A percentile compares a stretch with the other conserved stretches of the same genome.
These are phyloP conservation scores for Dicentrarchus labrax DNA, from an alignment of 2,113 vertebrate species.

Conservation along the genomic window DNA sequence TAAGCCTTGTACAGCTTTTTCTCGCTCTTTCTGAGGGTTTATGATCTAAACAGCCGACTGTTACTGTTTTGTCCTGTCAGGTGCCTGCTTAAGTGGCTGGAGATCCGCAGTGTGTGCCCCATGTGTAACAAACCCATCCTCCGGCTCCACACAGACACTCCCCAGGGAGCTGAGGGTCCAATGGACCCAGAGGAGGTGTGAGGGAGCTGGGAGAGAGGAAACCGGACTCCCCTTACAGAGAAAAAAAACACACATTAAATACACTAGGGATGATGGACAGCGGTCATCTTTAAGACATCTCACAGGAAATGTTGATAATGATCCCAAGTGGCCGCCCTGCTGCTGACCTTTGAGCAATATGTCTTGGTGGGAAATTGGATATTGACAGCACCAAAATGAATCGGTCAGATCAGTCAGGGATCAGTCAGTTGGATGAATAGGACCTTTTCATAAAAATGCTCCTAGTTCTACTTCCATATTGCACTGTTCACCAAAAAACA, in stretches of 20 bases:
- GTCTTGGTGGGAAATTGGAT: slow-evolving; percentile 55
- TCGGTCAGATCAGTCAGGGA: slow-evolving; percentile 53
- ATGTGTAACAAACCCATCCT: slow-evolving; percentile 90
- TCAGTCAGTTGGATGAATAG: slow-evolving; percentile 52
- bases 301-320: slow-evolving; percentile 68
- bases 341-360: slow-evolving; percentile 60
- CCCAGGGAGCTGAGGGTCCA: slow-evolving; percentile 82
- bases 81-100: slow-evolving; percentile 89
- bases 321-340: slow-evolving; percentile 58
- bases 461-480: slow-evolving; percentile 73
- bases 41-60: too few relatives aligned
- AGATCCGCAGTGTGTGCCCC: slow-evolving; percentile 88
- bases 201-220: slow-evolving; percentile 29
- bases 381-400: slow-evolving; percentile 56
- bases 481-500: slow-evolving; percentile 68
- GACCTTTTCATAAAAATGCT: slow-evolving; percentile 67
- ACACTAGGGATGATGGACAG: slow-evolving; percentile 66
- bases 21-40: too few relatives aligned
- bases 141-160: slow-evolving; percentile 80
- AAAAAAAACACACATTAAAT: slow-evolving; percentile 67
- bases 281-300: slow-evolving; percentile 68
- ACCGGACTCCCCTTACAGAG: slow-evolving; percentile 32
- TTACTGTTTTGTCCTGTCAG: slow-evolving; percentile 55
- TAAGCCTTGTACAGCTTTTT: too few relatives aligned
- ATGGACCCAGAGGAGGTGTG: slow-evolving; percentile 87